Percentiles rank a stretch among this genome's conserved stretches.
These are phyloP conservation scores for Drosophila kanapiae DNA, from an alignment of 1,140 invertebrate species.

Conservation along the genomic window DNA sequence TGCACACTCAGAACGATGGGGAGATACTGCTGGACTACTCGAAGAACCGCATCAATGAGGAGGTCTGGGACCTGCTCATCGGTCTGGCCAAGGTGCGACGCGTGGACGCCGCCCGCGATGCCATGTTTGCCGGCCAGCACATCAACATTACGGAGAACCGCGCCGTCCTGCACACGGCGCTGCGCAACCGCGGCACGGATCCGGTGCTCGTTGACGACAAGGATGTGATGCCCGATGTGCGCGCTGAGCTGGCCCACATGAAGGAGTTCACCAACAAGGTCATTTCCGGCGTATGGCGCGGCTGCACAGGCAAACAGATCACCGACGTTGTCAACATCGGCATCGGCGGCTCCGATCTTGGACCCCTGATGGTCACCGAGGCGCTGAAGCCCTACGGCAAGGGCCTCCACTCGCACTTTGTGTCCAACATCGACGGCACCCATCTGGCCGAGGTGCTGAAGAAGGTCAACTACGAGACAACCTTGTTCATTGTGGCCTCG, in stretches of 20 bases:
- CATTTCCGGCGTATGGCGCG: slow-evolving; percentile 88
- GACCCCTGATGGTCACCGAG: slow-evolving; percentile 99
- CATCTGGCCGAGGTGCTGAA: slow-evolving; percentile 98
- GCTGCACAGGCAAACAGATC: slow-evolving; percentile 97
- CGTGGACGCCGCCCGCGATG: slow-evolving; percentile 94
- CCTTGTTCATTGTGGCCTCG: slow-evolving; percentile 99
- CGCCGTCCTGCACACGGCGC: slow-evolving; percentile 97
- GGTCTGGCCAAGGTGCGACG: slow-evolving; percentile 93
- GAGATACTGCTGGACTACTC: slow-evolving; percentile 97
- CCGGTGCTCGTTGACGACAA: slow-evolving; percentile 94
- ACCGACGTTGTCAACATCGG: slow-evolving; percentile 99
- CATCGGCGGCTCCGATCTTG: slow-evolving; percentile 99
- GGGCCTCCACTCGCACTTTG: slow-evolving; percentile 97
- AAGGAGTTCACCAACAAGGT: slow-evolving; percentile 95
- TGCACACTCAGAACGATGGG: slow-evolving; percentile 93
- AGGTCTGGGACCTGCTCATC: slow-evolving; percentile 91
- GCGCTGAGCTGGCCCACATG: slow-evolving; percentile 97
- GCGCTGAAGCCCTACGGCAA: slow-evolving; percentile 96
- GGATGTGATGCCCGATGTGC: slow-evolving; percentile 98
- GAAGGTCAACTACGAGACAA: slow-evolving; percentile 96
- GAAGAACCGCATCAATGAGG: slow-evolving; percentile 96
- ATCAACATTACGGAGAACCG: slow-evolving; percentile 99
- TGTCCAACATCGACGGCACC: slow-evolving; percentile 99
- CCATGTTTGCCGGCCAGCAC: slow-evolving; percentile 97
- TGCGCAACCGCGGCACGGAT: slow-evolving; percentile 93